Evolutionary conservation across 2,888 invertebrate species (phyloP).

Genomic region (Dryocosmus kuriphilus): DNA sequence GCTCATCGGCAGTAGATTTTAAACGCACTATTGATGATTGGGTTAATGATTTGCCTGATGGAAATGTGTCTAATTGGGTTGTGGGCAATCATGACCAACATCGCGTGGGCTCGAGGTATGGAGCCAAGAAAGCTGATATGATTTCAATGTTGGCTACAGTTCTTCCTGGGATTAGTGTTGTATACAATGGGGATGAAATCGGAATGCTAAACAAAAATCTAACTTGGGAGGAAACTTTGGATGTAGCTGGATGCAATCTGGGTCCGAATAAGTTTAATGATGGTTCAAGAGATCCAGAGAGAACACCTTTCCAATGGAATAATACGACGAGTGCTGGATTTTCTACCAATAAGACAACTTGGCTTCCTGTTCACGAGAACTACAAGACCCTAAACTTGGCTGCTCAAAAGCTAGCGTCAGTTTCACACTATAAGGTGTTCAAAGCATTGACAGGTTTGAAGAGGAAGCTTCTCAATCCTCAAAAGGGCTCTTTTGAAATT

Average conservation of each 20-base stretch:
- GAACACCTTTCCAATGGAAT: too few species aligned
- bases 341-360: too few species aligned
- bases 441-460: too few species aligned
- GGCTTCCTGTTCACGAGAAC: too few species aligned
- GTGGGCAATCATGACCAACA: conserved; percentile 82
- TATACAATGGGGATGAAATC: conserved; percentile 91
- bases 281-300: conserved; percentile 83
- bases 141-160: conserved; percentile 82
- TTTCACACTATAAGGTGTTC: too few species aligned
- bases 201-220: conserved; percentile 85
- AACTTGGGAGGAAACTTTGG: conserved; percentile 83
- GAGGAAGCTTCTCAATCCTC: conserved; percentile 74
- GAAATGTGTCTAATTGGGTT: conserved; percentile 83
- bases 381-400: too few species aligned
- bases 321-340: too few species aligned
- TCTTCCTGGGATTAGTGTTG: conserved; percentile 83
- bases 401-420: too few species aligned
- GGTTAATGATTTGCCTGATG: conserved; percentile 80
- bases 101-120: conserved; percentile 78
- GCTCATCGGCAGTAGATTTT: conserved; percentile 79
- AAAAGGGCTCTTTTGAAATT: conserved; percentile 75
- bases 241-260: conserved; percentile 84
- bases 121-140: conserved; percentile 79
- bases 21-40: conserved; percentile 80
- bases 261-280: conserved; percentile 81